Evolutionary conservation across 2,797 vertebrate genomes (phyloP).

Genomic region (Fratercula arctica): DNA sequence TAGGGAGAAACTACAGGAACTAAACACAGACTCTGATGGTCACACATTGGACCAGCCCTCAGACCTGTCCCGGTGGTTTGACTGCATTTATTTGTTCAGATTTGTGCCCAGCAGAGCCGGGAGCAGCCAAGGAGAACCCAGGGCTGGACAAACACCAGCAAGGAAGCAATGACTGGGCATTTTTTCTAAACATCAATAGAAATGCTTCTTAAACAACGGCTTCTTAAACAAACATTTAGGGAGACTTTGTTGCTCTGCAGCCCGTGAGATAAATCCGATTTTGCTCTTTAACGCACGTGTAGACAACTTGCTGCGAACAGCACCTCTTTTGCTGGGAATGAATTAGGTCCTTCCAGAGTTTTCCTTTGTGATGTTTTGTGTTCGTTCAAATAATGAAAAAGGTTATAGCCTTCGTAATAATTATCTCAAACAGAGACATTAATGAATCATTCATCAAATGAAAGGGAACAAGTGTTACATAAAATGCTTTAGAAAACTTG

Average conservation of each 20-base stretch:
- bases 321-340: background rate
- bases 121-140: background rate
- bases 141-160: background rate
- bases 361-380: conserved; percentile 7
- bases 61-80: background rate
- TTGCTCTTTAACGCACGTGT: background rate
- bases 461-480: conserved; percentile 25
- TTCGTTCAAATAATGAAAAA: conserved; percentile 20
- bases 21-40: background rate
- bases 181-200: background rate
- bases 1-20: background rate
- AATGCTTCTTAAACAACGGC: background rate
- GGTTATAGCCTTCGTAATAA: conserved; percentile 8
- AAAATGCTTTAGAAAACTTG: conserved; percentile 44
- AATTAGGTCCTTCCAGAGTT: background rate
- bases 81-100: background rate
- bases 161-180: background rate
- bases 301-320: background rate
- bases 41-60: background rate
- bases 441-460: conserved; percentile 60
- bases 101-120: background rate
- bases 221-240: background rate
- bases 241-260: background rate
- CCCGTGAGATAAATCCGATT: background rate
- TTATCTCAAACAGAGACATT: conserved; percentile 38